These are phyloP conservation scores for Drosophila pachea DNA, from an alignment of 1,140 invertebrate species.

Conservation along the genomic window DNA sequence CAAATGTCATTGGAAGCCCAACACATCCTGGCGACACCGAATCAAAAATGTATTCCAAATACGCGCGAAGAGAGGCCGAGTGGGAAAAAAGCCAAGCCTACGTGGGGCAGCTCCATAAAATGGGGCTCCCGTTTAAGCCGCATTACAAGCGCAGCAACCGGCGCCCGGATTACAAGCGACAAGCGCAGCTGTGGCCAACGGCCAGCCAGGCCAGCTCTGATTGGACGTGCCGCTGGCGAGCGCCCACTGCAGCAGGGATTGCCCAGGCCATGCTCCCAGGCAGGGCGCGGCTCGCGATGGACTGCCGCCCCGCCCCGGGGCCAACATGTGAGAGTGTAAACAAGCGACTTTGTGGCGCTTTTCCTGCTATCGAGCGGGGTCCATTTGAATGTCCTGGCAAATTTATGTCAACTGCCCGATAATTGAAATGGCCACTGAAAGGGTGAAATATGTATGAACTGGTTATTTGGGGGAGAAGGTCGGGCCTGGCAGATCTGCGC, in stretches of 20 bases:
- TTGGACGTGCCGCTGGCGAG: no score
- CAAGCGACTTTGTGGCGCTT: constrained; percentile 70
- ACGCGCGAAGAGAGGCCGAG: constrained; percentile 42
- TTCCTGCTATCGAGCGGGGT: constrained; percentile 57
- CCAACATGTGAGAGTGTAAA: constrained; percentile 63
- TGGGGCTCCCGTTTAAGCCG: constrained; percentile 61
- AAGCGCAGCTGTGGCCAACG: constrained; percentile 63
- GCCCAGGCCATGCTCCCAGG: background rate
- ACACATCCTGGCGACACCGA: constrained; percentile 64
- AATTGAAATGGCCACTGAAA: constrained; percentile 56
- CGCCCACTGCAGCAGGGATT: background rate
- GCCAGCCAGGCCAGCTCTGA: constrained; percentile 14
- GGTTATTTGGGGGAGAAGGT: no score
- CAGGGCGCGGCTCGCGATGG: background rate
- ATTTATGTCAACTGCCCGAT: constrained; percentile 63
- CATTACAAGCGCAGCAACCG: constrained; percentile 70
- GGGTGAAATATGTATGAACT: background rate
- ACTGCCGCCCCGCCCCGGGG: background rate
- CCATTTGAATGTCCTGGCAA: constrained; percentile 55
- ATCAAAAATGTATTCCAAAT: constrained; percentile 77
- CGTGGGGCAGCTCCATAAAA: constrained; percentile 40
- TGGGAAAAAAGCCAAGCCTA: constrained; percentile 1
- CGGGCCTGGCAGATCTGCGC: no score
- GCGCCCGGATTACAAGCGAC: constrained; percentile 65
- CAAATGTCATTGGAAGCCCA: no score